Evolutionary conservation across 1,140 invertebrate genomes (phyloP), one percentile per base, ranked within the genome.

Genomic region (Trialeurodes vaporariorum): DNA sequence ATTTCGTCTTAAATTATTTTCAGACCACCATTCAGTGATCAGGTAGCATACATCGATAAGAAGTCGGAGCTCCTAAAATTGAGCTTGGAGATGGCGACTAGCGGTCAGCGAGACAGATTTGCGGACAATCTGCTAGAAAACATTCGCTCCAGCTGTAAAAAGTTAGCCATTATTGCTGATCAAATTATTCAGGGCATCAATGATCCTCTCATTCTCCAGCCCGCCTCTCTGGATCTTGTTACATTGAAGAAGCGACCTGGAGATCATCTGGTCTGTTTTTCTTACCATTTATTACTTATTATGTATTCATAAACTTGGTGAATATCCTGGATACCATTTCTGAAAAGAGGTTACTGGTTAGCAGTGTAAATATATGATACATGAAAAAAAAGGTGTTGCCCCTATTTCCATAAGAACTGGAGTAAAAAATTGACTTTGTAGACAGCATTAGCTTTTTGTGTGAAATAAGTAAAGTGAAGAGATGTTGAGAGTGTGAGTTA

Each of bases 151-250:
- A 84, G 83, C 68, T 92, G 91, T 68, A 81, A 83, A 65, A 83
- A 86, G 72, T 78, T 95, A 40, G 86, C 87, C 11, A 83, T 86
- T 66, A 77, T 93, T 40, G 91, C 92, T 67, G 92, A 96, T 81
- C 86, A 87, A 73, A 88, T 97, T 69, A 90, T 96, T 70, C 89
- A 92, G 79, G 90, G 94, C 72, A 87, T 89, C 67, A 83, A 84
- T 69, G 93, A 96, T 82, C 91, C 93, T 2, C 84, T 94, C 79
- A 86, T 94, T 68, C 81, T 96, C 61, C 92, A 95, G 77, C 92
- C 93, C 12, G 89, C 92, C 5, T 87, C 87, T 22, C 80, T 96
- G 59, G 92, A 93, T 79, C 79, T 93, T 61, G 91, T 91, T 21
- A 92, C 89, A 21, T 83, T 96, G 65, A 91, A 91, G 71, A 93